A percentile compares a stretch with the other conserved stretches of the same genome.
Evolutionary conservation across 2,113 vertebrate genomes (phyloP).

Genomic region (Eupsittula cactorum): DNA sequence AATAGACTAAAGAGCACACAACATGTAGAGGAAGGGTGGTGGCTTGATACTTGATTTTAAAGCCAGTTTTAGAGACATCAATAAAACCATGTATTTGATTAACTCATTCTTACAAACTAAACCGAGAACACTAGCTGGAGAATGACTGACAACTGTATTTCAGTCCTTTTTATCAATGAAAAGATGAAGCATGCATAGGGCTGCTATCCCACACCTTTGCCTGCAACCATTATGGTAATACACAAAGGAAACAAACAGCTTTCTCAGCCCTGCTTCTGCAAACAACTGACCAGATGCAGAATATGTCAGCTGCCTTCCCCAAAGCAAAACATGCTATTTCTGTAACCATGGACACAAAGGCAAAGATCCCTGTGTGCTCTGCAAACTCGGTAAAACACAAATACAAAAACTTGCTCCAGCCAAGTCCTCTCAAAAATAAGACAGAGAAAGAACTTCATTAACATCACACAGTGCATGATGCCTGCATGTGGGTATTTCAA

Average conservation of each 20-base stretch:
- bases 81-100: neutral
- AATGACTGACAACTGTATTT: neutral
- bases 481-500: neutral
- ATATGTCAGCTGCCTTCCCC: neutral
- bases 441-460: neutral
- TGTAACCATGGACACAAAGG: neutral
- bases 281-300: neutral
- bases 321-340: neutral
- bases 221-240: neutral
- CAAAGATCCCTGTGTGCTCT: neutral
- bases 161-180: neutral
- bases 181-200: neutral
- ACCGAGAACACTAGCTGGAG: neutral
- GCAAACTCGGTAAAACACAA: neutral
- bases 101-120: neutral
- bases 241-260: neutral
- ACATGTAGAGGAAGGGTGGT: neutral
- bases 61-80: neutral
- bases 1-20: neutral
- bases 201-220: neutral
- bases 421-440: neutral
- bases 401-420: neutral
- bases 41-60: neutral
- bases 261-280: neutral
- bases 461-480: neutral